These are phyloP conservation scores for Sorex araneus DNA, from an alignment of 2,113 vertebrate genomes.

Conservation along the genomic window DNA sequence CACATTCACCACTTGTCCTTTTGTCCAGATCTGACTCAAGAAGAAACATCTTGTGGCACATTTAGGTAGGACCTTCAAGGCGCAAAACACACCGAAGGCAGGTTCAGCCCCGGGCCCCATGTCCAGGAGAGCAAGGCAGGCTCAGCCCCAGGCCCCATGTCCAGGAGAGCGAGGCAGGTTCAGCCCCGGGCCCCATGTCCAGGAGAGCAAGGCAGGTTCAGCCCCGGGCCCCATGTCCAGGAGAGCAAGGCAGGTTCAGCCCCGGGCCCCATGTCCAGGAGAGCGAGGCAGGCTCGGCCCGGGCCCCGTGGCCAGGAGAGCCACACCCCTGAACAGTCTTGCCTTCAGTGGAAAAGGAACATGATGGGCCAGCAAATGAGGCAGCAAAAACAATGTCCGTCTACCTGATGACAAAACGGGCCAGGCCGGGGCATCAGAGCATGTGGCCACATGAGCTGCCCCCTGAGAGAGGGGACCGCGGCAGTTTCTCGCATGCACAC, in stretches of 20 bases:
- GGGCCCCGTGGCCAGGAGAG: too few relatives aligned
- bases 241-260: too few relatives aligned
- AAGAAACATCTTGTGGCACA: conserved; percentile 32
- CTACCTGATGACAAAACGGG: neutral
- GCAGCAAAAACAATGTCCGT: conserved; percentile 16
- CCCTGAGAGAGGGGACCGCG: too few relatives aligned
- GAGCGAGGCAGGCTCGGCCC: too few relatives aligned
- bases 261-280: too few relatives aligned
- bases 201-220: neutral
- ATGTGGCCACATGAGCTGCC: too few relatives aligned
- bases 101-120: neutral
- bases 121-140: conserved; percentile 1
- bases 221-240: too few relatives aligned
- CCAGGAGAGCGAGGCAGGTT: too few relatives aligned
- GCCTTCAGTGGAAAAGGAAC: conserved; percentile 42
- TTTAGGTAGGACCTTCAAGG: conserved; percentile 69
- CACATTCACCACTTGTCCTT: conserved; percentile 48
- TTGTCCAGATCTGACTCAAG: conserved; percentile 37
- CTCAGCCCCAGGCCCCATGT: neutral
- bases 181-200: neutral
- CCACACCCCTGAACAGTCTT: too few relatives aligned
- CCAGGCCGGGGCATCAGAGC: neutral
- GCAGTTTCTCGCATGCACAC: too few relatives aligned
- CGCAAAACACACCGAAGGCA: conserved; percentile 58
- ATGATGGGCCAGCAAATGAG: neutral